Conservation (phyloP, 1,140 invertebrate genomes). For the Anadara kagoshimensis region DNA sequence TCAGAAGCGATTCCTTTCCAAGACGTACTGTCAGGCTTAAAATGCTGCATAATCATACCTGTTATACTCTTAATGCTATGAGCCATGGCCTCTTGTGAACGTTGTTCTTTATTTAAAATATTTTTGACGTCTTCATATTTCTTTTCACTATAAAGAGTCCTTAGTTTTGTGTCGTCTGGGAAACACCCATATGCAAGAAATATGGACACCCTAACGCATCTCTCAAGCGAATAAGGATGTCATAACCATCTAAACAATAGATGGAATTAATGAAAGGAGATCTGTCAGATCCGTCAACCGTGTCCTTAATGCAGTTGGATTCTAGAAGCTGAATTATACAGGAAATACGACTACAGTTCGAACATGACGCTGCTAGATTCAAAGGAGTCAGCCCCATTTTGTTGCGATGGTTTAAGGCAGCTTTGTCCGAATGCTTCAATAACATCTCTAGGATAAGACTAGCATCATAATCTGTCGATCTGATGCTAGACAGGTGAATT, state of each 20-base stretch:
- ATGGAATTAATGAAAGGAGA: not conserved
- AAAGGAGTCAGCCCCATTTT: not conserved
- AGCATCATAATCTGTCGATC: not conserved
- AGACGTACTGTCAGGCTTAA: no score
- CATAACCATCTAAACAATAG: not conserved
- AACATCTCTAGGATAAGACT: not conserved
- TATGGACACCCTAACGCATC: not conserved
- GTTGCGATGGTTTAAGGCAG: not conserved
- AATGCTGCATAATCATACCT: no score
- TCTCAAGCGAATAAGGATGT: not conserved
- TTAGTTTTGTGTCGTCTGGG: not conserved
- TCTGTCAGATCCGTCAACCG: not conserved
- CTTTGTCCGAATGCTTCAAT: not conserved
- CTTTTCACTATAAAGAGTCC: no score
- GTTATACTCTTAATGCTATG: no score
- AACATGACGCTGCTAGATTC: not conserved
- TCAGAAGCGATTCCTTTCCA: no score
- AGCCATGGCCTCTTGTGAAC: no score
- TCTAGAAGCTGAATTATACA: not conserved
- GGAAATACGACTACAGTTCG: not conserved
- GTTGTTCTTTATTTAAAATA: no score
- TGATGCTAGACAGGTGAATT: not conserved
- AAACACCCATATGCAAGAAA: not conserved
- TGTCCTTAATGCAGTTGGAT: not conserved
- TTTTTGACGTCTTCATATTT: no score